Evolutionary conservation across 2,888 invertebrate genomes (phyloP).

Genomic region (Mechanitis messenoides): DNA sequence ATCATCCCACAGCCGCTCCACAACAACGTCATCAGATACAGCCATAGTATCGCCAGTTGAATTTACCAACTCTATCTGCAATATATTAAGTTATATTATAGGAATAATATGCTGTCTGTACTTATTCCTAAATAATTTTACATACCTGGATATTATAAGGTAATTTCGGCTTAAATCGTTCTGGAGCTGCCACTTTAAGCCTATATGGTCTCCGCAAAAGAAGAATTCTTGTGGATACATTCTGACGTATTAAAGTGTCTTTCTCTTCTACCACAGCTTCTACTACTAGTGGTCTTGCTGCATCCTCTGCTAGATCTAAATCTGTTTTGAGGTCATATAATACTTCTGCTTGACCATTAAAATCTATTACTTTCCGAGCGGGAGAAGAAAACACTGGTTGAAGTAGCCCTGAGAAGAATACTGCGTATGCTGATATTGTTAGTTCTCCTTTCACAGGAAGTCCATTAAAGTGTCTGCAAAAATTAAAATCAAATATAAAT

Average conservation of each 20-base stretch:
- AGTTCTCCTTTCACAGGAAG: slow-evolving; percentile 91
- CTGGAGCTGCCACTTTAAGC: slow-evolving; percentile 88
- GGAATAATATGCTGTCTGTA: too few relatives aligned
- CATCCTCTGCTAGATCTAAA: slow-evolving; percentile 83
- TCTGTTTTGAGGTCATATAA: slow-evolving; percentile 86
- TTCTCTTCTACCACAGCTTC: slow-evolving; percentile 94
- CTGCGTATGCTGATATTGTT: slow-evolving; percentile 89
- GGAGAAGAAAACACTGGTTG: slow-evolving; percentile 86
- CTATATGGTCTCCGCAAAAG: slow-evolving; percentile 75
- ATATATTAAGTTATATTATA: slow-evolving; percentile 7
- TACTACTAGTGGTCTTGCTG: slow-evolving; percentile 88
- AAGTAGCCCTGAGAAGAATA: slow-evolving; percentile 85
- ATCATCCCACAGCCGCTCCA: slow-evolving; percentile 67
- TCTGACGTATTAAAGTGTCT: slow-evolving; percentile 89
- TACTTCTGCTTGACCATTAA: slow-evolving; percentile 80
- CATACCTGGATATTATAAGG: slow-evolving; percentile 87
- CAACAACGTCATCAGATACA: slow-evolving; percentile 51
- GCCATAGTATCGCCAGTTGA: slow-evolving; percentile 52
- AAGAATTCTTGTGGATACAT: slow-evolving; percentile 80
- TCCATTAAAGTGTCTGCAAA: slow-evolving; percentile 86
- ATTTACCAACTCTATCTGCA: slow-evolving; percentile 61
- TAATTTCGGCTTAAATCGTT: slow-evolving; percentile 92
- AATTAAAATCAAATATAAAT: background rate
- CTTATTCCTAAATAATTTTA: background rate
- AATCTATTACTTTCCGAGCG: slow-evolving; percentile 82